A percentile compares a stretch with the other conserved stretches of the same genome.
These are phyloP conservation scores for Agrotis ipsilon DNA, from an alignment of 2,888 invertebrate species.

Conservation along the genomic window DNA sequence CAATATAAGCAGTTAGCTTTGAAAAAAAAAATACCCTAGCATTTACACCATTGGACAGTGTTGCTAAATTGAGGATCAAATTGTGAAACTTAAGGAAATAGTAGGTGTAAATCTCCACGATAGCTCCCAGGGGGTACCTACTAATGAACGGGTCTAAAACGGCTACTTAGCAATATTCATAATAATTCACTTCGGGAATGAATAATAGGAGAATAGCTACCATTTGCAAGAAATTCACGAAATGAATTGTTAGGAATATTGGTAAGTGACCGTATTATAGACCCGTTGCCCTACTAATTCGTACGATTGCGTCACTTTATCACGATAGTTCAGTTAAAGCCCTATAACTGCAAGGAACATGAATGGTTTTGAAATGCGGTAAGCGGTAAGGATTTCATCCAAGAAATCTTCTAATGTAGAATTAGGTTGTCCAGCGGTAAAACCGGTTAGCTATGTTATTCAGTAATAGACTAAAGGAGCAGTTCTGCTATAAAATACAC, in stretches of 20 bases:
- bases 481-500: background rate
- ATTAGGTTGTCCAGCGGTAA: background rate
- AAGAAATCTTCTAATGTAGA: background rate
- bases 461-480: background rate
- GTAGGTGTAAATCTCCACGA: constrained; percentile 45
- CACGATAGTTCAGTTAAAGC: constrained; percentile 29
- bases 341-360: constrained; percentile 12
- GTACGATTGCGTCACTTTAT: constrained; percentile 44
- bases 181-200: too few species aligned
- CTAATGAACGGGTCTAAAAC: constrained; percentile 37
- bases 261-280: too few species aligned
- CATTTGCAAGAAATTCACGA: too few species aligned
- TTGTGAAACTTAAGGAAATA: too few species aligned
- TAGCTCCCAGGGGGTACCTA: constrained; percentile 22
- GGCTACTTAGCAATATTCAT: too few species aligned
- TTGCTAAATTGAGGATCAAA: too few species aligned
- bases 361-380: constrained; percentile 27
- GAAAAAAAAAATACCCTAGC: too few species aligned
- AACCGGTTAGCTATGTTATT: background rate
- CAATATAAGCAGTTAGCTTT: too few species aligned
- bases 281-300: constrained; percentile 34
- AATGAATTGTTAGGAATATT: too few species aligned
- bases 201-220: too few species aligned
- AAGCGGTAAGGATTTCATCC: background rate
- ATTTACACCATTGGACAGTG: too few species aligned